Evolutionary conservation across 2,113 vertebrate species (phyloP).

Genomic region (Lagenorhynchus albirostris): DNA sequence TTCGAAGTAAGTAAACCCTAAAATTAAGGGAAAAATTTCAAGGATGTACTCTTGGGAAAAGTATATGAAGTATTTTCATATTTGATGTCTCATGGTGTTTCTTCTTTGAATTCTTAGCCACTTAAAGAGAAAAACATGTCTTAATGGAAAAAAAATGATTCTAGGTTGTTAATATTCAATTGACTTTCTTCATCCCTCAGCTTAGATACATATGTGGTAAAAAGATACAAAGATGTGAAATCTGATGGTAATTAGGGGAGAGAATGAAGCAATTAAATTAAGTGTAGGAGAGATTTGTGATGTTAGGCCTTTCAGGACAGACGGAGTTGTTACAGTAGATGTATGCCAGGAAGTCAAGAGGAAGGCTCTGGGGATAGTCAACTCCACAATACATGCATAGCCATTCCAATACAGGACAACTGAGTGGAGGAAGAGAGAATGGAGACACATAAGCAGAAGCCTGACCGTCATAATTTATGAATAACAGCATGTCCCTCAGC

Average conservation of each 20-base stretch:
- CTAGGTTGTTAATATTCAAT: background rate
- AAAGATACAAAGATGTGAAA: background rate
- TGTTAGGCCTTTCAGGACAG: background rate
- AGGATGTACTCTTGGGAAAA: background rate
- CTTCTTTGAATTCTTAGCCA: background rate
- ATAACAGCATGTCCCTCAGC: background rate
- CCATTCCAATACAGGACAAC: accelerated
- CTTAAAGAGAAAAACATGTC: background rate
- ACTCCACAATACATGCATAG: accelerated
- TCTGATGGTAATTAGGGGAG: background rate
- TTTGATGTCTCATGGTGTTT: background rate
- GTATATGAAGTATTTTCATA: background rate
- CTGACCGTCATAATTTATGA: background rate
- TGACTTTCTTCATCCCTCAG: background rate
- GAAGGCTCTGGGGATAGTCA: background rate
- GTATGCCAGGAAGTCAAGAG: background rate
- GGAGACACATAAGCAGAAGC: background rate
- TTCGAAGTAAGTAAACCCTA: background rate
- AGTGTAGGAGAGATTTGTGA: background rate
- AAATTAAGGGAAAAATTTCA: background rate
- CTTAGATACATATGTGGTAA: background rate
- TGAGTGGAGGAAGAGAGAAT: background rate
- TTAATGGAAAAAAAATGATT: background rate
- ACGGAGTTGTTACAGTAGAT: background rate
- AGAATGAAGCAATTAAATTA: background rate